A percentile compares a stretch with the other conserved stretches of the same genome.
These are phyloP conservation scores for Pangasianodon gigas DNA, from an alignment of 2,113 vertebrate species.

Conservation along the genomic window DNA sequence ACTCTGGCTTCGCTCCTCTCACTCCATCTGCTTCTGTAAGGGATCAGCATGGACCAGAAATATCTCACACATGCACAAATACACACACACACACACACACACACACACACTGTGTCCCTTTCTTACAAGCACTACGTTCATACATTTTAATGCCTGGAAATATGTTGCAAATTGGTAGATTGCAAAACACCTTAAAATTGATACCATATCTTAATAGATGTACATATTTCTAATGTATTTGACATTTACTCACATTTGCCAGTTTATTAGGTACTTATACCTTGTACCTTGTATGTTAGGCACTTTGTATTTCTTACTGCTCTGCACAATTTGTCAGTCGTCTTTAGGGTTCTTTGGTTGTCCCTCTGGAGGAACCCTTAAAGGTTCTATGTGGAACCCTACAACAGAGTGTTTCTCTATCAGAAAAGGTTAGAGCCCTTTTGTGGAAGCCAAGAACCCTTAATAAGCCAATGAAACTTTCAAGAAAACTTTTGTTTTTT, in stretches of 20 bases:
- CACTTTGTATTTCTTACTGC: not conserved
- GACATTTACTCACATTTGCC: not conserved
- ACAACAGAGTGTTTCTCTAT: not conserved
- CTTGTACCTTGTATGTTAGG: not conserved
- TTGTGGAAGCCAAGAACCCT: not conserved
- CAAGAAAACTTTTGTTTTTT: not conserved
- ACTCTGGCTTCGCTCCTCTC: slow-evolving; percentile 38
- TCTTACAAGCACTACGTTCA: not conserved
- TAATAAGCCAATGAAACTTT: not conserved
- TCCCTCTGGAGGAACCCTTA: not conserved
- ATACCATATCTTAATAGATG: not conserved
- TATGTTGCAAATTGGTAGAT: not conserved
- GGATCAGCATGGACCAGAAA: slow-evolving; percentile 47
- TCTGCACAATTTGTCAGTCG: not conserved
- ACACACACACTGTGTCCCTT: not conserved
- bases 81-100: slow-evolving; percentile 1
- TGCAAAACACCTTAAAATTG: not conserved
- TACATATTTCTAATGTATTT: not conserved
- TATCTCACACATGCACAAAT: slow-evolving; percentile 26
- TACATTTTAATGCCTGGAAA: not conserved
- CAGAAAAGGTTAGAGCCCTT: not conserved
- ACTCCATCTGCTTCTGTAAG: slow-evolving; percentile 54
- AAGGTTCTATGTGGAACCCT: not conserved
- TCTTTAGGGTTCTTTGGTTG: not conserved
- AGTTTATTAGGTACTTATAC: not conserved